Evolutionary conservation across 2,888 invertebrate genomes (phyloP), one percentile per base, ranked within the genome.

Genomic region (Cataglyphis cursor): DNA sequence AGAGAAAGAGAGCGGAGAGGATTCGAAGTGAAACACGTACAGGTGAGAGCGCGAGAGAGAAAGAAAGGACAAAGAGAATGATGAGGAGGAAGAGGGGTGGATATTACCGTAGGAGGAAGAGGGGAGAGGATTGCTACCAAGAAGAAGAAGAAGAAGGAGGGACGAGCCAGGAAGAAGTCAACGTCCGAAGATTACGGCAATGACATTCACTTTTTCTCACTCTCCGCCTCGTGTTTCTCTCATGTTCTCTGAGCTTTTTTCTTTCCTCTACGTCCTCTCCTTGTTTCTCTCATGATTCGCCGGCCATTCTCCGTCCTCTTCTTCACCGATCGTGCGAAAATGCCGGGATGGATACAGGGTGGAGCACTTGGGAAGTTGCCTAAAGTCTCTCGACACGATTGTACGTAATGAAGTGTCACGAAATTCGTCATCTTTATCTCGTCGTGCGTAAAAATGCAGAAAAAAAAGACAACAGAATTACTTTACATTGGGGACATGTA

Each of bases 131-230:
- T 84, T 80, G 88, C 70, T 87, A 85, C 85, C 82, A 84, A 83
- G 91, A 87, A 88, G 87, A 66, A 59, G 87, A 66, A 59, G 59
- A 65, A 88, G 89, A 87, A 90, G 90, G 88, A 87, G 89, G 88
- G 90, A 89, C 85, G 80, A 92, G 91, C 83, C 89, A 92, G 90
- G 91, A 93, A 93, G 93, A 94, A 94, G 94, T 94, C 94, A 94
- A 94, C 93, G 94, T 92, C 94, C 94, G 94, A 94, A 94, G 94
- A 94, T 94, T 94, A 94, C 94, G 94, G 94, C 94, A 94, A 94
- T 94, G 94, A 94, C 94, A 94, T 94, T 94, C 94, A 94, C 94
- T 94, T 94, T 94, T 94, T 94, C 93, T 94, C 93, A 92, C 92
- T 93, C 92, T 91, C 90, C 91, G 90, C 91, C 90, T 90, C 89